Conservation (phyloP, 2,888 invertebrate species). For the Agonopterix subpropinquella region DNA sequence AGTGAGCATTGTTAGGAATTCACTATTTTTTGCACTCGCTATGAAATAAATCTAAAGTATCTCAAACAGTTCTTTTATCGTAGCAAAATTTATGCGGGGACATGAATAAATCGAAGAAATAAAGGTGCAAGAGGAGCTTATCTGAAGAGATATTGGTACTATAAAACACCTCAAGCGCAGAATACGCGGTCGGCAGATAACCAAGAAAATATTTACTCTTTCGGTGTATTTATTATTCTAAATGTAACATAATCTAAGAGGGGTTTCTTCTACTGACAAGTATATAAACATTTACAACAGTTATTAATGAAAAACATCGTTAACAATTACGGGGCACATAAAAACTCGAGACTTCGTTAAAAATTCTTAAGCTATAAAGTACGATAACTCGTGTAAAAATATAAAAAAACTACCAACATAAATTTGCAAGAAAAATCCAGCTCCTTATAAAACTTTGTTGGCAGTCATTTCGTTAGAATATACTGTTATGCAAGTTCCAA, state of each 20-base stretch:
- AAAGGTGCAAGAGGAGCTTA: constrained; percentile 54
- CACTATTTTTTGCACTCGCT: not conserved
- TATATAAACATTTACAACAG: no score
- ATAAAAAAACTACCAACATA: constrained; percentile 5
- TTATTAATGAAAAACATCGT: no score
- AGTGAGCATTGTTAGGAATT: not conserved
- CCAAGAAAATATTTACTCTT: constrained; percentile 24
- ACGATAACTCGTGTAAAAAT: not conserved
- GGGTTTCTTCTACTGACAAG: no score
- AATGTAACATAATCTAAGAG: not conserved
- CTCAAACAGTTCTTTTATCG: constrained; percentile 23
- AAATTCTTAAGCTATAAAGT: constrained; percentile 2
- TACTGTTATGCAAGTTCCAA: constrained; percentile 19
- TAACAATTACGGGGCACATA: no score
- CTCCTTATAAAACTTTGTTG: constrained; percentile 14
- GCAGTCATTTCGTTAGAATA: constrained; percentile 15
- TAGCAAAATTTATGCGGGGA: constrained; percentile 55
- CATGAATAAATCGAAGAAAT: constrained; percentile 69
- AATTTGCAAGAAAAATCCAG: constrained; percentile 3
- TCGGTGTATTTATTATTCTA: constrained; percentile 17
- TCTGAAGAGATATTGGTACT: constrained; percentile 58
- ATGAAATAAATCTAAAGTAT: constrained; percentile 9
- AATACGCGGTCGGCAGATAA: constrained; percentile 32
- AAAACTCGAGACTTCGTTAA: not conserved
- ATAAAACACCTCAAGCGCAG: constrained; percentile 52